Conservation (phyloP, 2,113 vertebrate species). For the Rhinoptilus africanus region DNA sequence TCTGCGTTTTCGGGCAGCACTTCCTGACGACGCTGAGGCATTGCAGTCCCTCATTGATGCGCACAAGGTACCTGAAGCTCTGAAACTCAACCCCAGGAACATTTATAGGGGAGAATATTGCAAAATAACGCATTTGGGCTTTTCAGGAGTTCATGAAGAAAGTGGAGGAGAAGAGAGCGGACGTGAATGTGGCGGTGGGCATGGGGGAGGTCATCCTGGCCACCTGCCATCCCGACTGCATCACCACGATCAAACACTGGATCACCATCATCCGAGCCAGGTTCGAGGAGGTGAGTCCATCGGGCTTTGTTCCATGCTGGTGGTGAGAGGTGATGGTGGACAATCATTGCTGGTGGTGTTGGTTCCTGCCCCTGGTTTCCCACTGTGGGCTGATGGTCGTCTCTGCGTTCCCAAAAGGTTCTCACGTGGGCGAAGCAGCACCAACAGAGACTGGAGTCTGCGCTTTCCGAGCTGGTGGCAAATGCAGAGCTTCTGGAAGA, state of each 20-base stretch:
- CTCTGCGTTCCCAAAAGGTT: slow-evolving; percentile 73
- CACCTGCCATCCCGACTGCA: slow-evolving; percentile 91
- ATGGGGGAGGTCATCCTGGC: slow-evolving; percentile 94
- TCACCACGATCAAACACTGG: slow-evolving; percentile 99
- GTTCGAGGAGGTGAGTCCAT: slow-evolving; percentile 89
- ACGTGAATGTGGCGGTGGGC: slow-evolving; percentile 87
- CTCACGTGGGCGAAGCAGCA: slow-evolving; percentile 97
- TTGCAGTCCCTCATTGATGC: slow-evolving; percentile 87
- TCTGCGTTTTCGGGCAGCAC: slow-evolving; percentile 92
- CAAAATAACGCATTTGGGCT: neutral
- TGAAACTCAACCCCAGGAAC: rapidly evolving
- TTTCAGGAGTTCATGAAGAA: slow-evolving; percentile 94
- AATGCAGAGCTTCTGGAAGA: slow-evolving; percentile 94
- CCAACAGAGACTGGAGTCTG: slow-evolving; percentile 91
- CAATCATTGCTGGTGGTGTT: rapidly evolving
- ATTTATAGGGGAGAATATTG: rapidly evolving
- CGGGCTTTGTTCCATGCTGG: rapidly evolving
- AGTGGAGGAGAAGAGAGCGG: slow-evolving; percentile 90
- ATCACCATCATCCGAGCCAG: slow-evolving; percentile 98
- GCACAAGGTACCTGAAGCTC: slow-evolving; percentile 75
- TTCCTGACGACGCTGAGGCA: slow-evolving; percentile 92
- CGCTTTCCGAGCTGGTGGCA: slow-evolving; percentile 88
- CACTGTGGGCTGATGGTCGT: rapidly evolving
- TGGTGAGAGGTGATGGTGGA: neutral
- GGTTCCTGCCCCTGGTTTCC: neutral